Conservation (phyloP, 1,140 invertebrate species). For the Aphaenogaster rudis region DNA sequence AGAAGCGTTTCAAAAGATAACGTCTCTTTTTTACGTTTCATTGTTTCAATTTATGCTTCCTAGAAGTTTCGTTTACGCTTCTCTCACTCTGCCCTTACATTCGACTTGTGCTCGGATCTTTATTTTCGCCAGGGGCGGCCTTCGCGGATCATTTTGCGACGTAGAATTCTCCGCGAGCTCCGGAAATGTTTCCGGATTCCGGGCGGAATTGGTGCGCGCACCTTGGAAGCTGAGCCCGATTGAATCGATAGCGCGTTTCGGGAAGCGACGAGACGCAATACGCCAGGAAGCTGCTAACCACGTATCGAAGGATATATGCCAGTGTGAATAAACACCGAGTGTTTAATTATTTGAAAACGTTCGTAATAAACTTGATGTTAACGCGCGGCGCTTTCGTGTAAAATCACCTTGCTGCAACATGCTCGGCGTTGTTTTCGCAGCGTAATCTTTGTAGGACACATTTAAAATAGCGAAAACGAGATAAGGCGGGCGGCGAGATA, state of each 20-base stretch:
- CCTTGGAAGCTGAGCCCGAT: neutral
- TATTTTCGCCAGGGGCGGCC: no score
- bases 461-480: constrained; percentile 27
- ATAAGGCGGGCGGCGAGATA: constrained; percentile 5
- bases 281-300: neutral
- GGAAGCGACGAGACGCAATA: neutral
- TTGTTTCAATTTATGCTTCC: no score
- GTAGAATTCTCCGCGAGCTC: neutral
- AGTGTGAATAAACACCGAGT: neutral
- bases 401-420: neutral
- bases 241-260: neutral
- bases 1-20: no score
- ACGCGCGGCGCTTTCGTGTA: neutral
- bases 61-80: no score
- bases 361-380: neutral
- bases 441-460: constrained; percentile 8
- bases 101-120: no score
- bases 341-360: constrained; percentile 4
- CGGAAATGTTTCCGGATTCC: constrained; percentile 5
- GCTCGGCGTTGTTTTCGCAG: neutral
- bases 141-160: neutral
- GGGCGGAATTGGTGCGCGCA: neutral
- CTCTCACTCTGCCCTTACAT: no score
- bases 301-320: neutral
- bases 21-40: no score